Evolutionary conservation across 2,888 invertebrate species (phyloP).

Genomic region (Ichneumon xanthorius): DNA sequence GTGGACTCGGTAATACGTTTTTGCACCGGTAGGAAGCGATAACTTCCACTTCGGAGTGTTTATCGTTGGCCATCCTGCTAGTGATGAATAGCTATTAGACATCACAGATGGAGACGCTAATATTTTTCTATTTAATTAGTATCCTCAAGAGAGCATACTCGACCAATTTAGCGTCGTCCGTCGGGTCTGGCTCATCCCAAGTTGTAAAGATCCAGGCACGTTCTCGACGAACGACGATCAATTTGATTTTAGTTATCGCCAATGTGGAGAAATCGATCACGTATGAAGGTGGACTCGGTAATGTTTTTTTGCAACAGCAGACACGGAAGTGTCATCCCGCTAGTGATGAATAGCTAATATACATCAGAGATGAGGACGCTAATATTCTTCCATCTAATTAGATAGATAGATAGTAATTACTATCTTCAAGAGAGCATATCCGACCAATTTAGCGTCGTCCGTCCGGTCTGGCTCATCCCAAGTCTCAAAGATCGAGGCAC

Average conservation of each 20-base stretch:
- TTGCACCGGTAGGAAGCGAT: conserved; percentile 13
- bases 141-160: too few species aligned
- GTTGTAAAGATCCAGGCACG: too few species aligned
- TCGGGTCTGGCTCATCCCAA: too few species aligned
- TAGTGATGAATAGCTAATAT: not conserved
- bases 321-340: not conserved
- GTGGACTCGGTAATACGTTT: conserved; percentile 11
- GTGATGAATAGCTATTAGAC: not conserved
- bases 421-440: too few species aligned
- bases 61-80: not conserved
- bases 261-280: not conserved
- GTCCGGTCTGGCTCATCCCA: too few species aligned
- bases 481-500: too few species aligned
- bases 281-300: not conserved
- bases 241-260: not conserved
- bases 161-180: too few species aligned
- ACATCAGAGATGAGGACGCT: not conserved
- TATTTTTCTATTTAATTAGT: not conserved
- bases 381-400: conserved; percentile 17
- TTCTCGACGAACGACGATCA: not conserved
- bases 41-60: too few species aligned
- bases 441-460: too few species aligned
- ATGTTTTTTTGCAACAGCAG: conserved; percentile 12
- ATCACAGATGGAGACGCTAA: not conserved
- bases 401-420: too few species aligned